These are phyloP conservation scores for Myiothlypis coronata DNA, from an alignment of 2,797 vertebrate genomes.

Conservation along the genomic window DNA sequence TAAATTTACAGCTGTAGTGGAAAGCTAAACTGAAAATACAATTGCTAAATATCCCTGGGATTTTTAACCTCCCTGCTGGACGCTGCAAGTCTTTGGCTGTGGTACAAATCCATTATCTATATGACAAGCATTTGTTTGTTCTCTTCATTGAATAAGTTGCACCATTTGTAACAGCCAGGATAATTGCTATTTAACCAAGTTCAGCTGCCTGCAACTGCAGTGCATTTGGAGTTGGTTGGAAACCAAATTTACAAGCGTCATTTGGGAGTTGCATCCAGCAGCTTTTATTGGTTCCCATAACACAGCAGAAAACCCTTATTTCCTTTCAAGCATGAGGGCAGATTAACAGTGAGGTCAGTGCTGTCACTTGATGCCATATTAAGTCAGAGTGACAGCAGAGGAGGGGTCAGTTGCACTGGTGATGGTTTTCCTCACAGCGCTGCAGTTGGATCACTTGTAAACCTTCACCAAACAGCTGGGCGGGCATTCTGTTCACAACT, in stretches of 20 bases:
- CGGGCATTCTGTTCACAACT: not conserved
- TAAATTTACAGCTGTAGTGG: not conserved
- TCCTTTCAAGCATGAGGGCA: not conserved
- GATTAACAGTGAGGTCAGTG: not conserved
- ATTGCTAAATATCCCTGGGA: not conserved
- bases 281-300: not conserved
- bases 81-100: not conserved
- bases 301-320: not conserved
- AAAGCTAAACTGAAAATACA: not conserved
- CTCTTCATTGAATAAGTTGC: not conserved
- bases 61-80: not conserved
- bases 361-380: not conserved
- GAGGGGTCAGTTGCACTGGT: not conserved
- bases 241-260: not conserved
- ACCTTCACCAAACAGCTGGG: not conserved
- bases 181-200: conserved; percentile 20
- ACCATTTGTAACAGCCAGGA: not conserved
- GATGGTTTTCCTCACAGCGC: not conserved
- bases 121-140: conserved; percentile 14
- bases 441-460: not conserved
- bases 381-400: not conserved
- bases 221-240: not conserved
- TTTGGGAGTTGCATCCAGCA: not conserved
- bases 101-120: not conserved
- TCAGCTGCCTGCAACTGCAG: not conserved